phyloP scores from a whole-genome alignment of 2,113 vertebrate species.

The Ranitomeya variabilis region DNA sequence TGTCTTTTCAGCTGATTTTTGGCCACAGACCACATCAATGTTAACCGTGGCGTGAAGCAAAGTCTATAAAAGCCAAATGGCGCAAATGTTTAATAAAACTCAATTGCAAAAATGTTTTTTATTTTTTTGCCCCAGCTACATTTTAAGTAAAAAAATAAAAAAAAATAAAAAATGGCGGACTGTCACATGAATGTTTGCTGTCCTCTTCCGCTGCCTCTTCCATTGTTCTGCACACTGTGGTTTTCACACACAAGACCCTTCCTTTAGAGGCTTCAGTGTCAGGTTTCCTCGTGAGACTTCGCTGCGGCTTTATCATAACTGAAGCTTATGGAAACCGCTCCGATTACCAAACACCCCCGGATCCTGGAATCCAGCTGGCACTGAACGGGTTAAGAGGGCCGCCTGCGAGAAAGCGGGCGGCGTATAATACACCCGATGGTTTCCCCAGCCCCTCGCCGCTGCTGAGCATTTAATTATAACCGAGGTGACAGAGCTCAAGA shows the following conservation, averaged over 20 bases:
- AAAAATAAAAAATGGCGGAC: neutral
- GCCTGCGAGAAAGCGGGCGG: neutral
- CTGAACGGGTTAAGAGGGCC: neutral
- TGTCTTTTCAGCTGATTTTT: no score
- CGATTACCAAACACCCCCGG: neutral
- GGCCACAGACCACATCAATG: no score
- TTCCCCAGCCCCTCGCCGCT: neutral
- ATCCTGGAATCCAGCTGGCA: neutral
- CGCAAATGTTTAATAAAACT: no score
- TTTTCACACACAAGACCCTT: neutral
- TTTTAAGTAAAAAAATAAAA: no score
- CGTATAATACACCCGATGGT: neutral
- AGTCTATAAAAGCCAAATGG: no score
- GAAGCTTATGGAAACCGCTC: neutral
- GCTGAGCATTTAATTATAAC: conserved; percentile 45
- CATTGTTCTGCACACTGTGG: neutral
- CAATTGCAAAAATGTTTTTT: no score
- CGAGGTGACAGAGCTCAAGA: conserved; percentile 28
- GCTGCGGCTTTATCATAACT: neutral
- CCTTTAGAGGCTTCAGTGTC: neutral
- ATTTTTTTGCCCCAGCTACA: no score
- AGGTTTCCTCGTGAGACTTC: neutral
- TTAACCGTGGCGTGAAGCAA: no score
- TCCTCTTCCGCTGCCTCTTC: neutral
- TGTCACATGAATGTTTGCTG: neutral